Conservation (phyloP, 2,888 invertebrate genomes). For the Caenorhabditis sp. region DNA sequence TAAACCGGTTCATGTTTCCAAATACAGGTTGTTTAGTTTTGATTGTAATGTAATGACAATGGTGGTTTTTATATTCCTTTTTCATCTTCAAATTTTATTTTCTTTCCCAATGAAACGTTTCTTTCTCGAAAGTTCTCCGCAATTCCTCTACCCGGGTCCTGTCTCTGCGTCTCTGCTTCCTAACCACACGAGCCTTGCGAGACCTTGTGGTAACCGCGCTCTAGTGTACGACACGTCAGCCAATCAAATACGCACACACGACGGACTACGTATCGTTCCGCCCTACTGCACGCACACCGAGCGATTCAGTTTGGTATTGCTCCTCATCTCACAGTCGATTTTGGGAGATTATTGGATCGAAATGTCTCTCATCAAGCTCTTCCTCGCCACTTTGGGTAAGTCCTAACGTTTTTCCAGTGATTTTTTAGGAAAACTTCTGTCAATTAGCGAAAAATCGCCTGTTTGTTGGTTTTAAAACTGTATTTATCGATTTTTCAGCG, state of each 20-base stretch:
- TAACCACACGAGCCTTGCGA: not conserved
- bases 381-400: conserved; percentile 59
- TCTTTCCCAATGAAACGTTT: conserved; percentile 18
- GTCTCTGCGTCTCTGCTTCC: conserved; percentile 6
- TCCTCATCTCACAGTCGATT: conserved; percentile 33
- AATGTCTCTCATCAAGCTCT: conserved; percentile 49
- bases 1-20: conserved; percentile 50
- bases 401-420: too few species aligned
- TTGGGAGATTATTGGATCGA: conserved; percentile 38
- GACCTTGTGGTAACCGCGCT: conserved; percentile 38
- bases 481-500: conserved; percentile 43
- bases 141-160: not conserved
- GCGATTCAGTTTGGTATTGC: conserved; percentile 32
- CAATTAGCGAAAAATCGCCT: not conserved
- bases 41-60: conserved; percentile 36
- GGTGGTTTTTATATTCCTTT: conserved; percentile 27
- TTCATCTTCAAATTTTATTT: not conserved
- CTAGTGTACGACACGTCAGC: conserved; percentile 51
- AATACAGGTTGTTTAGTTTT: conserved; percentile 57
- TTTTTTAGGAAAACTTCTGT: too few species aligned
- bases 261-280: conserved; percentile 37
- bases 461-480: not conserved
- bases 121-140: conserved; percentile 10
- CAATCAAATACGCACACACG: conserved; percentile 59
- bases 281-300: conserved; percentile 27